Percentiles rank a stretch among this genome's conserved stretches.
Evolutionary conservation across 2,797 vertebrate species (phyloP).

Genomic region (Alfaro cultratus): DNA sequence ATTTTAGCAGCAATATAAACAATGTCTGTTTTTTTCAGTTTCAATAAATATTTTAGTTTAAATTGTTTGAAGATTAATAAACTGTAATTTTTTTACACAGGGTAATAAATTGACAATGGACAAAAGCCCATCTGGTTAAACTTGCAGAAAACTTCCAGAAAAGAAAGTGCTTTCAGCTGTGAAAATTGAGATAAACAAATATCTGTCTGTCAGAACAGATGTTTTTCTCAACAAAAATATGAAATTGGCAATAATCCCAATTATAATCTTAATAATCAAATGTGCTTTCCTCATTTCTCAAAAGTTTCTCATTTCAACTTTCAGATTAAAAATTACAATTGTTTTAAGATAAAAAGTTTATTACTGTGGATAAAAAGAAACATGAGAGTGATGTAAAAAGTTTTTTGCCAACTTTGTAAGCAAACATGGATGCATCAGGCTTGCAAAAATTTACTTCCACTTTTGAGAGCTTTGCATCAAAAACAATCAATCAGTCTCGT

Average conservation of each 20-base stretch:
- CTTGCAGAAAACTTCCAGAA: neutral
- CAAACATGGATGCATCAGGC: constrained; percentile 30
- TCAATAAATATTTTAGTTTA: neutral
- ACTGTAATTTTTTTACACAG: neutral
- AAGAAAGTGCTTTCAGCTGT: neutral
- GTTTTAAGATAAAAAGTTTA: neutral
- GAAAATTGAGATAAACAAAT: neutral
- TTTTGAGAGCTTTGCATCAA: constrained; percentile 32
- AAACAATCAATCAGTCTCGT: constrained; percentile 24
- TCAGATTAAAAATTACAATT: neutral
- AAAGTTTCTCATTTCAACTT: neutral
- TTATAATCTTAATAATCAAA: neutral
- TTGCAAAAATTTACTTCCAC: constrained; percentile 34
- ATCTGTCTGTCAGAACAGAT: neutral
- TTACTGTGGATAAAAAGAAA: neutral
- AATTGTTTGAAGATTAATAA: neutral
- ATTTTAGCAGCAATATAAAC: neutral
- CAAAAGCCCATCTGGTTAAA: neutral
- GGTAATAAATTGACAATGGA: neutral
- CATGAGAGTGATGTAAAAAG: neutral
- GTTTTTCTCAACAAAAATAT: neutral
- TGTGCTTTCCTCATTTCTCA: neutral
- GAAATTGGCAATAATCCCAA: neutral
- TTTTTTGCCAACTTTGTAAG: neutral
- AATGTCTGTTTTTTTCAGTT: neutral